Percentiles rank a stretch among this genome's conserved stretches.
phyloP scores from a whole-genome alignment of 1,140 invertebrate genomes.

The Steinernema khuongi region DNA sequence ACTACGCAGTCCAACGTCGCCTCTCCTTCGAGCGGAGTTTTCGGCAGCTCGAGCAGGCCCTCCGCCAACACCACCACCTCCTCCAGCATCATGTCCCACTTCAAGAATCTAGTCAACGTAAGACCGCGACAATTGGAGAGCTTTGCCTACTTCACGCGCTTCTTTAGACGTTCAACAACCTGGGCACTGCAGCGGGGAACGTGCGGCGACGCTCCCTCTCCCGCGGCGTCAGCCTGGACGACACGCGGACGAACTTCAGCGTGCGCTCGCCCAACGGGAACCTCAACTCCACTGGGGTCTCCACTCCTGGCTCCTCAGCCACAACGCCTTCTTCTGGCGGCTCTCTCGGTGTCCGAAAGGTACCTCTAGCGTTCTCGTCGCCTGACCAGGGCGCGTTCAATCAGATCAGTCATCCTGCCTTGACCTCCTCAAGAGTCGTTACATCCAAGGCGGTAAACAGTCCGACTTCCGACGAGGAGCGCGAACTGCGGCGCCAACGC shows the following conservation, averaged over 20 bases:
- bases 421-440: constrained; percentile 12
- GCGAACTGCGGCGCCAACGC: constrained; percentile 41
- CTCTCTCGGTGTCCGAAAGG: constrained; percentile 24
- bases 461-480: constrained; percentile 29
- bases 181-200: constrained; percentile 27
- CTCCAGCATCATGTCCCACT: constrained; percentile 45
- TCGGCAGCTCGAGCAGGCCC: constrained; percentile 27
- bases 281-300: neutral
- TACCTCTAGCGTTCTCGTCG: constrained; percentile 18
- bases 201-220: constrained; percentile 35
- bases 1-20: constrained; percentile 30
- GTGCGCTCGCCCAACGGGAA: constrained; percentile 22
- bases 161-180: constrained; percentile 39
- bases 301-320: constrained; percentile 16
- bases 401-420: constrained; percentile 16
- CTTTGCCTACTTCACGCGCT: neutral
- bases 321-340: constrained; percentile 11
- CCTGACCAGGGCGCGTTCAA: constrained; percentile 5
- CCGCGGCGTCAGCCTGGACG: constrained; percentile 36
- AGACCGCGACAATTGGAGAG: neutral
- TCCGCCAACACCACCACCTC: constrained; percentile 13
- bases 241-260: constrained; percentile 17
- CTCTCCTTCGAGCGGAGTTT: constrained; percentile 25
- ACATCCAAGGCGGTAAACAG: neutral
- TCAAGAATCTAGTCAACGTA: constrained; percentile 47